Conservation (phyloP, 2,113 vertebrate genomes). For the Aphelocoma coerulescens region DNA sequence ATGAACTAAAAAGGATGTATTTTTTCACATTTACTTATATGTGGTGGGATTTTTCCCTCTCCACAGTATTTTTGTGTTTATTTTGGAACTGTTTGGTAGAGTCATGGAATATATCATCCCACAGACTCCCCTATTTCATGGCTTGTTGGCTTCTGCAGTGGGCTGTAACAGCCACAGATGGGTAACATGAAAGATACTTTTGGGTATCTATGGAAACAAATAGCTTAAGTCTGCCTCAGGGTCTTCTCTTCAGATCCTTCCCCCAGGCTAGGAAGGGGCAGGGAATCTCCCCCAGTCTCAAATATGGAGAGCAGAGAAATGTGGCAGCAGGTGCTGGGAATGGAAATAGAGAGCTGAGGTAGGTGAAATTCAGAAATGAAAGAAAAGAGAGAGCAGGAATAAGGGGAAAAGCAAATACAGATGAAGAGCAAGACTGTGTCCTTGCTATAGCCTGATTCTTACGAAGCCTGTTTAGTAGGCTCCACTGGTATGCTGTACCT, state of each 20-base stretch:
- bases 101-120: background rate
- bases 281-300: background rate
- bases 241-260: background rate
- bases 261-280: background rate
- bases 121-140: slow-evolving; percentile 7
- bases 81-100: background rate
- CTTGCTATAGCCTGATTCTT: background rate
- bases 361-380: background rate
- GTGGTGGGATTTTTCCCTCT: background rate
- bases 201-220: slow-evolving; percentile 39
- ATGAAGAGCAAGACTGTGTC: background rate
- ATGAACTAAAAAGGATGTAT: background rate
- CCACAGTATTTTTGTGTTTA: background rate
- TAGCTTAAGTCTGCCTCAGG: background rate
- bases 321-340: background rate
- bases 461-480: background rate
- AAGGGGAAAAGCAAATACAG: background rate
- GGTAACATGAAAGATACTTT: background rate
- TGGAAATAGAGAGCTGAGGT: background rate
- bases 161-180: slow-evolving; percentile 16
- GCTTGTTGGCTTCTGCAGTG: background rate
- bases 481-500: background rate
- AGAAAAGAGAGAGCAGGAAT: background rate
- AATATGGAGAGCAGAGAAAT: background rate
- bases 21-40: background rate